Percentiles rank a stretch among this genome's conserved stretches.
Evolutionary conservation across 1,140 invertebrate species (phyloP).

Genomic region (Dinothrombium tinctorium): DNA sequence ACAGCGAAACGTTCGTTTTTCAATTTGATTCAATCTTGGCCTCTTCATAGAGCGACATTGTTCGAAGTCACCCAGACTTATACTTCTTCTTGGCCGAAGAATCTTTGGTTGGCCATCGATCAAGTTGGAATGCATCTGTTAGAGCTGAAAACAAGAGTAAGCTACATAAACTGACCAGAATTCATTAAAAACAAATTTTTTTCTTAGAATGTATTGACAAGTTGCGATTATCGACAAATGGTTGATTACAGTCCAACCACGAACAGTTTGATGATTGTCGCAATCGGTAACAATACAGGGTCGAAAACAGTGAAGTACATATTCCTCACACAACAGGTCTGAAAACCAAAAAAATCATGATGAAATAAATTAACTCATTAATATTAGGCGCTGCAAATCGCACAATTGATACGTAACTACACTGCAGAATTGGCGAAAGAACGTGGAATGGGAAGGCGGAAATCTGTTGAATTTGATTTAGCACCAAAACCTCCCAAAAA

Average conservation of each 20-base stretch:
- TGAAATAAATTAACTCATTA: constrained; percentile 3
- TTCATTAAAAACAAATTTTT: constrained; percentile 5
- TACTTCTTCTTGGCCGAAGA: constrained; percentile 69
- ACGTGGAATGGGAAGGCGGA: constrained; percentile 8
- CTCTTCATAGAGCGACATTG: constrained; percentile 67
- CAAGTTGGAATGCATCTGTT: constrained; percentile 74
- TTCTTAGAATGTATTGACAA: constrained; percentile 44
- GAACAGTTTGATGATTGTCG: constrained; percentile 56
- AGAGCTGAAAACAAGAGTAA: constrained; percentile 50
- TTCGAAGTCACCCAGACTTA: constrained; percentile 94
- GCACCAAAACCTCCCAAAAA: constrained; percentile 2
- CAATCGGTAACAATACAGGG: constrained; percentile 34
- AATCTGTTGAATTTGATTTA: constrained; percentile 14
- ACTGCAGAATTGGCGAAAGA: constrained; percentile 14
- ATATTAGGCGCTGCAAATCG: constrained; percentile 65
- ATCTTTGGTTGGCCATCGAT: constrained; percentile 68
- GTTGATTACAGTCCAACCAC: constrained; percentile 64
- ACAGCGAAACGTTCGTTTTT: constrained; percentile 76
- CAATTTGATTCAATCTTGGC: constrained; percentile 81
- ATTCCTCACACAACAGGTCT: constrained; percentile 56
- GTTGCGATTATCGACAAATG: constrained; percentile 63
- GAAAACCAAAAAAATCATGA: constrained; percentile 1
- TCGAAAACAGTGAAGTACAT: constrained; percentile 70
- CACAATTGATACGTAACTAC: constrained; percentile 74
- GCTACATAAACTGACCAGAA: constrained; percentile 8